Conservation (phyloP, 2,113 vertebrate species). For the Nothocercus nigrocapillus region DNA sequence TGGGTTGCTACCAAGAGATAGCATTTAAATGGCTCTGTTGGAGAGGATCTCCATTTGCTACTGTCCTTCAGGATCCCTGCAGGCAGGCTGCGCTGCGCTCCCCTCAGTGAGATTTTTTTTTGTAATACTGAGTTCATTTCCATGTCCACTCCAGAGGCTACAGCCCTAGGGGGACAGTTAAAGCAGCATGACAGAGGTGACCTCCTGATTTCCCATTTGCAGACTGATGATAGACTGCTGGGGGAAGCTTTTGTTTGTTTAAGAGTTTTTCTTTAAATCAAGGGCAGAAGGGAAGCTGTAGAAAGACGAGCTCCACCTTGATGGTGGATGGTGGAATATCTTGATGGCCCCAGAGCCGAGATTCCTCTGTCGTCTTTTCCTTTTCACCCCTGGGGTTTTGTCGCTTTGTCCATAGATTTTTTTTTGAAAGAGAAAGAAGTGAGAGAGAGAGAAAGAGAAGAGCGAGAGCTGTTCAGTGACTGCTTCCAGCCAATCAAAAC, state of each 20-base stretch:
- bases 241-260: neutral
- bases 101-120: slow-evolving; percentile 38
- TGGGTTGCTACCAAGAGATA: neutral
- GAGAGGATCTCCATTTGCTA: slow-evolving; percentile 18
- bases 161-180: slow-evolving; percentile 43
- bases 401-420: slow-evolving; percentile 21
- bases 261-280: slow-evolving; percentile 21
- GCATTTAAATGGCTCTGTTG: slow-evolving; percentile 30
- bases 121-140: slow-evolving; percentile 75
- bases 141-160: slow-evolving; percentile 35
- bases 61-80: slow-evolving; percentile 33
- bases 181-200: slow-evolving; percentile 73
- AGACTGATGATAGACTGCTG: slow-evolving; percentile 30
- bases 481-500: slow-evolving; percentile 82
- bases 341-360: slow-evolving; percentile 43
- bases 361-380: slow-evolving; percentile 46
- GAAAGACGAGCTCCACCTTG: slow-evolving; percentile 62
- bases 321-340: too few species aligned
- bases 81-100: slow-evolving; percentile 29
- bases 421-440: slow-evolving; percentile 44
- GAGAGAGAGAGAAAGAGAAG: slow-evolving; percentile 37
- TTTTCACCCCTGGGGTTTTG: slow-evolving; percentile 52
- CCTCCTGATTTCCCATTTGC: slow-evolving; percentile 55
- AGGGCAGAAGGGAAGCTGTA: slow-evolving; percentile 60
- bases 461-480: slow-evolving; percentile 60